phyloP scores from a whole-genome alignment of 1,140 invertebrate genomes.

The Bilobella aurantiaca region DNA sequence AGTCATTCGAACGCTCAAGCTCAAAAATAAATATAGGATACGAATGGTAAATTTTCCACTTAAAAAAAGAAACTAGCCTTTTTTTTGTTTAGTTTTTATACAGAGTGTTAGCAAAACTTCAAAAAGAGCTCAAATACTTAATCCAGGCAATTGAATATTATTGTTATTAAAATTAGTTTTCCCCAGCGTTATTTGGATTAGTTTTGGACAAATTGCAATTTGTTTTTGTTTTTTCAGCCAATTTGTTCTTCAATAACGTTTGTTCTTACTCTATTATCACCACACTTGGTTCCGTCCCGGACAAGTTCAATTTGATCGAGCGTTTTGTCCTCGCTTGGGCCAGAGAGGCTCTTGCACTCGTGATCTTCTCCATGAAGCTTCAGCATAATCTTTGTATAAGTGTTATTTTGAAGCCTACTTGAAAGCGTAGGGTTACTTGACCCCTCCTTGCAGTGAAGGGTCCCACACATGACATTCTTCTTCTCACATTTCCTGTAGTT shows the following conservation, averaged over 20 bases:
- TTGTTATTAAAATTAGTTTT: no score
- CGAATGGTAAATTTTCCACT: no score
- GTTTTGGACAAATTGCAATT: not conserved
- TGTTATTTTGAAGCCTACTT: slow-evolving; percentile 56
- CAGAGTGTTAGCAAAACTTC: no score
- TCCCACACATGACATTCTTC: slow-evolving; percentile 55
- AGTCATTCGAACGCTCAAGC: no score
- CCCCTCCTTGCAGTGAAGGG: slow-evolving; percentile 60
- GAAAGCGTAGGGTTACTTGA: slow-evolving; percentile 61
- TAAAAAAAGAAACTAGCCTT: no score
- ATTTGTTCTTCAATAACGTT: no score
- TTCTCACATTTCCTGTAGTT: slow-evolving; percentile 74
- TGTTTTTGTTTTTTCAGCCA: no score
- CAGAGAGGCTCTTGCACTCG: slow-evolving; percentile 71
- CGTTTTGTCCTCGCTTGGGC: slow-evolving; percentile 52
- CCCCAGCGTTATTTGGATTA: not conserved
- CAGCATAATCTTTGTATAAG: slow-evolving; percentile 72
- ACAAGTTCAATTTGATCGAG: slow-evolving; percentile 65
- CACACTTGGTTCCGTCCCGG: slow-evolving; percentile 80
- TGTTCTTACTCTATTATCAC: slow-evolving; percentile 63
- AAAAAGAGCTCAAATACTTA: no score
- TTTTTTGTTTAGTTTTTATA: no score
- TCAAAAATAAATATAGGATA: no score
- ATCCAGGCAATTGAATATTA: no score
- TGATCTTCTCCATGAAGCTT: slow-evolving; percentile 72